Base-by-base conservation (phyloP, 2,113 vertebrate species). In the Cheilinus undulatus region DNA sequence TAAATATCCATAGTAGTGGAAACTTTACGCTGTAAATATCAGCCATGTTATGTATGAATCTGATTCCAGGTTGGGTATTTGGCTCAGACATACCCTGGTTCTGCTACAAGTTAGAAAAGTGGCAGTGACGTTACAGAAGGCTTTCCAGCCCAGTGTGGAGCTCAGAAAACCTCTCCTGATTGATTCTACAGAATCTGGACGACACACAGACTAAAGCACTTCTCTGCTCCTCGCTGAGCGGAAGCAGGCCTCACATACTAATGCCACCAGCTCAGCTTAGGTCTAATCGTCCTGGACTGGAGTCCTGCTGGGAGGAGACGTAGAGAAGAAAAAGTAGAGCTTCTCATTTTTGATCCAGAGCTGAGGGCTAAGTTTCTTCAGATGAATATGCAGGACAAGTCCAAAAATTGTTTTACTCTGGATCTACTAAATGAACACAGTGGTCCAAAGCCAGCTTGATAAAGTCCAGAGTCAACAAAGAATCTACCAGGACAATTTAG, bases 101-200 rank as follows among this genome's bases (percentile, higher is more conserved):
- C 78, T 74, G 73, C 68, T 82, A 26, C 0, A 15, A 80, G 61
- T 83, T 63, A 63, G 46, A 65, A 48, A 68, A 71, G 60, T 5
- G 11, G 3, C 71, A 67, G 63, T 20, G 12, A 76, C 23, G 27
- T 60, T 45, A 78, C 64, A 78, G 53, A 72, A 65, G 84, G 70
- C 69, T 85, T 85, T 86, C 70, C 64, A 43, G 73, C 78, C 76
- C 80, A 38, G 56, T 38, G 20, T 85, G 76, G 43, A 81, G 50
- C 74, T 69, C 50, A 1, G 64, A 79, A 72, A 78, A 64, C 49
- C 77, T 72, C 64, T 71, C 67, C 82, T 87, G 82, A 91, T 86
- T 86, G 85, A 86, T 89, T 90, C 78, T 65, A 76, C 88, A 84
- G 83, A 83, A 71, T 75, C 69, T 58, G 76, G 76, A 64, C 14